These are phyloP conservation scores for Pholis gunnellus DNA, from an alignment of 2,113 vertebrate species.

Conservation along the genomic window DNA sequence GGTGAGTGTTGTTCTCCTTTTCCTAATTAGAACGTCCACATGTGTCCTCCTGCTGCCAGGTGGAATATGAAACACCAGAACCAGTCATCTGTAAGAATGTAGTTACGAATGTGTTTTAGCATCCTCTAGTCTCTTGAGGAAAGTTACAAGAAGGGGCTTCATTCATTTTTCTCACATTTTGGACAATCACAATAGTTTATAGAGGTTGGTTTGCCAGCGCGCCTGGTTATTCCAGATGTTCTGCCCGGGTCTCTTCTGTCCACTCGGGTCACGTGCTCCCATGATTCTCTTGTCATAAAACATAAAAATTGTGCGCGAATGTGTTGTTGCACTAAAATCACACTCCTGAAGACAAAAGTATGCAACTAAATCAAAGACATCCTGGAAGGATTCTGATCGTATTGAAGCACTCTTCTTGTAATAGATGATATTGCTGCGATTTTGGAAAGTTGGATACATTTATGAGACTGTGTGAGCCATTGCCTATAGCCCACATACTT, in stretches of 20 bases:
- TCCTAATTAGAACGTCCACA: neutral
- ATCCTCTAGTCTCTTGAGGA: neutral
- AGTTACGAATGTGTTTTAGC: neutral
- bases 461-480: neutral
- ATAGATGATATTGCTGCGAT: neutral
- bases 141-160: neutral
- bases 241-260: neutral
- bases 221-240: neutral
- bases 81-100: neutral
- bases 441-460: neutral
- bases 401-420: neutral
- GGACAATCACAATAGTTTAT: neutral
- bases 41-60: constrained; percentile 1
- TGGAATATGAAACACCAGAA: constrained; percentile 23
- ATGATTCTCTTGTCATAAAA: neutral
- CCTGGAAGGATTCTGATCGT: neutral
- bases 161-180: neutral
- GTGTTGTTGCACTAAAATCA: neutral
- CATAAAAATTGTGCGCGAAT: neutral
- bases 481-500: neutral
- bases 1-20: constrained; percentile 85
- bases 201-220: neutral
- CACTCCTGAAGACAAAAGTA: neutral
- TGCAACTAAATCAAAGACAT: neutral
- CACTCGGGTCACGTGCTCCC: neutral